Conservation (phyloP, 2,113 vertebrate species). For the Scopus umbretta region DNA sequence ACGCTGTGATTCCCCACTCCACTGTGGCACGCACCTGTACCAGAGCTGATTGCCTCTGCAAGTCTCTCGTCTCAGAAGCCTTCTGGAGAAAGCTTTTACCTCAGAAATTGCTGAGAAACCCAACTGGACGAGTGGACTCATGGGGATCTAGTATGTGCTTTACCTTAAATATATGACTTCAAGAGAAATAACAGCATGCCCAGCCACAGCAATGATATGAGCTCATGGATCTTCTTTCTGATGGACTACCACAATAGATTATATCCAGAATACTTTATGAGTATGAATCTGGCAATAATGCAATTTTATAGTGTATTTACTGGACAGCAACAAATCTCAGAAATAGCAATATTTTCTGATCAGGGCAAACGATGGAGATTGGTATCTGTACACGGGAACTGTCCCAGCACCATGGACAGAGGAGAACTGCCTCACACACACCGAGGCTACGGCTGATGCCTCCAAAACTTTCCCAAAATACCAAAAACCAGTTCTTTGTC, state of each 20-base stretch:
- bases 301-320: not conserved
- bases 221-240: not conserved
- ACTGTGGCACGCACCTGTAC: too few relatives aligned
- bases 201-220: not conserved
- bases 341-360: not conserved
- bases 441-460: fast-evolving
- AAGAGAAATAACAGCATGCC: not conserved
- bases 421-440: fast-evolving
- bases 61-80: not conserved
- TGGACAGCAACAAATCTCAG: not conserved
- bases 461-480: not conserved
- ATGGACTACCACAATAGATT: not conserved
- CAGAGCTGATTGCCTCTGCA: too few relatives aligned
- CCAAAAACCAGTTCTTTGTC: not conserved
- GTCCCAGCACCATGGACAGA: not conserved
- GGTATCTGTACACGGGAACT: fast-evolving
- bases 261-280: not conserved
- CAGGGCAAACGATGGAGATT: fast-evolving
- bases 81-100: not conserved
- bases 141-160: not conserved
- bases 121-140: not conserved
- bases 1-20: too few relatives aligned
- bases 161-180: not conserved
- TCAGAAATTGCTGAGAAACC: not conserved
- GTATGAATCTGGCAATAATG: not conserved